Evolutionary conservation across 2,797 vertebrate genomes (phyloP).

Genomic region (Sebastiscus tertius): DNA sequence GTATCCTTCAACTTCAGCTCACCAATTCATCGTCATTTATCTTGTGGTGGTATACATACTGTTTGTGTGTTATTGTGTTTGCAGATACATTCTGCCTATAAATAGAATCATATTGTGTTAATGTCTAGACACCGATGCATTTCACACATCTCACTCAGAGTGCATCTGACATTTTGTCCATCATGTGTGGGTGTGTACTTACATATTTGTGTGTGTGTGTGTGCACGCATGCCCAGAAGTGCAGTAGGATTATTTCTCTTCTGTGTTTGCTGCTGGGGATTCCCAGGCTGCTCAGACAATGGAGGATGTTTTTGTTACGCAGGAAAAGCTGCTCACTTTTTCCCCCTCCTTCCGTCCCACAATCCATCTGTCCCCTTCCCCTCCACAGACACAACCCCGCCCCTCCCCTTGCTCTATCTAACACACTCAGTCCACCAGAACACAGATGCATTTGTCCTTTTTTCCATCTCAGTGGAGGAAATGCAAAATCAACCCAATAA

Average conservation of each 20-base stretch:
- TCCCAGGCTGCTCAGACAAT: constrained; percentile 64
- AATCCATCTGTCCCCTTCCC: constrained; percentile 44
- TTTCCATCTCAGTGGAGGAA: constrained; percentile 29
- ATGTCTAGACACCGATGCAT: constrained; percentile 13
- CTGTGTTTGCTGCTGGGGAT: constrained; percentile 59
- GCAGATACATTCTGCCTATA: constrained; percentile 34
- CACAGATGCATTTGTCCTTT: constrained; percentile 40
- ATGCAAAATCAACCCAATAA: constrained; percentile 37
- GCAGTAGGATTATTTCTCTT: constrained; percentile 56
- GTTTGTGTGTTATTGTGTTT: constrained; percentile 23
- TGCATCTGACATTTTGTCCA: constrained; percentile 19
- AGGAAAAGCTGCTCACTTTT: constrained; percentile 55
- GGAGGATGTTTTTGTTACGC: constrained; percentile 51
- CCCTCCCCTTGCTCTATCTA: constrained; percentile 14
- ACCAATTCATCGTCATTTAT: neutral
- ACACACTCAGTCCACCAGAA: constrained; percentile 32
- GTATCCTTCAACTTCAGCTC: neutral
- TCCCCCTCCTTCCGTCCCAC: constrained; percentile 33
- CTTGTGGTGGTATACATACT: neutral
- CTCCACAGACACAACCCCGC: neutral
- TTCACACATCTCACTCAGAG: constrained; percentile 25
- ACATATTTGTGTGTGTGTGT: neutral
- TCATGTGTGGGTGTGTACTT: constrained; percentile 8
- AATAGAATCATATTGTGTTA: constrained; percentile 45
- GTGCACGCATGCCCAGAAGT: neutral